Evolutionary conservation across 2,888 invertebrate genomes (phyloP), one percentile per base, ranked within the genome.

Genomic region (Clostera curtula): DNA sequence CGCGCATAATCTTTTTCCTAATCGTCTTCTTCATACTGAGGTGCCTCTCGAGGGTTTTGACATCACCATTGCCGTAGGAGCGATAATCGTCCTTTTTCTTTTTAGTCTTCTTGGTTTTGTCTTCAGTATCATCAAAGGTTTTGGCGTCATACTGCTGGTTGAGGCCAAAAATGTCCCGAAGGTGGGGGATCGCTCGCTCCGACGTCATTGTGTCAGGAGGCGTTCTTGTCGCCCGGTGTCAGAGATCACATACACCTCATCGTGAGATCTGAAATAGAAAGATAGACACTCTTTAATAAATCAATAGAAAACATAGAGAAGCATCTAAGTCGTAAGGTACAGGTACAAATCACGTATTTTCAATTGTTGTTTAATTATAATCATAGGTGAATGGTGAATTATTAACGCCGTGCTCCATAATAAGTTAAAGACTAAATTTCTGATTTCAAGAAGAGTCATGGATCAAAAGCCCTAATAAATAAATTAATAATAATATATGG

Each of bases 1-100:
- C 93, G 15, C 93, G 85, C 92, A 93, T 93, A 60, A 93, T 93
- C 75, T 93, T 93, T 80, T 92, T 93, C 48, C 93, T 79, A 46
- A 93, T 93, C 9, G 93, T 93, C 65, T 93, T 93, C 82, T 93
- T 93, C 93, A 93, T 93, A 62, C 93, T 93, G 52, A 93, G 85
- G 68, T 93, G 93, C 48, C 93, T 82, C 59, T 93, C 93, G 19
- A 93, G 70, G 10, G 93, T 93, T 55, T 90, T 89, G 20, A 90
- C 89, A 62, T 89, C 89, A 25, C 87, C 88, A 54, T 89, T 89
- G 7, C 86, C 82, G 48, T 88, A 82, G 2, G 88, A 84, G 59
- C 90, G 88, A 69, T 86, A 89, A 60, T 91, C 90, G 43, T 91
- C 90, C 55, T 90, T 90, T 53, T 88, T 87, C 53, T 87, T 87